Base-by-base conservation (phyloP, 2,888 invertebrate genomes). In the Acanthosoma haemorrhoidale region DNA sequence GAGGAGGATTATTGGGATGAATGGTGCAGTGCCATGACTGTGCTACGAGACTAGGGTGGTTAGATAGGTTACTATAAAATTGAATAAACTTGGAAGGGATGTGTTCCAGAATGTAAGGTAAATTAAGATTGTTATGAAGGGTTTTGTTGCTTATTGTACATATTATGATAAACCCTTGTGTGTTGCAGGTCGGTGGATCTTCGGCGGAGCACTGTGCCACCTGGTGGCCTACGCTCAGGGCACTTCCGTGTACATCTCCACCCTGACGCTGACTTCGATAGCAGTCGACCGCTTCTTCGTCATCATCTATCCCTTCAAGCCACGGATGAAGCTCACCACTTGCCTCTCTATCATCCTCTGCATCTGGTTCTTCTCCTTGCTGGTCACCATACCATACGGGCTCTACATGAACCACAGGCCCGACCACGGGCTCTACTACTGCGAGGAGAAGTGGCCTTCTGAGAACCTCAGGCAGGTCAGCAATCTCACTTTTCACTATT, bases 201-300 rank as follows among this genome's bases (percentile, higher is more conserved):
- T 97, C 82, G 98, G 98, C 0, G 85, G 88, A 25, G 84, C 89
- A 0, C 84, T 97, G 73, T 99, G 98, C 79, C 95, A 96, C 80
- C 83, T 96, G 77, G 92, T 96, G 74, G 91, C 97, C 68, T 94
- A 92, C 81, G 91, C 94, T 70, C 94, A 94, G 81, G 96, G 96
- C 68, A 92, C 94, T 77, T 94, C 94, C 79, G 96, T 99, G 75
- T 99, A 97, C 85, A 96, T 98, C 78, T 96, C 96, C 73, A 96
- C 97, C 0, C 84, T 98, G 77, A 98, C 98, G 4, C 85, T 99
- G 74, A 97, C 95, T 76, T 94, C 96, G 75, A 98, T 99, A 76
- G 98, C 98, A 64, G 90, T 98, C 72, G 98, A 99, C 82, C 87
- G 98, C 69, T 98, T 94, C 82, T 92, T 96, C 80, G 96, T 97